phyloP scores from a whole-genome alignment of 1,140 invertebrate species.

The Campoletis sonorensis region DNA sequence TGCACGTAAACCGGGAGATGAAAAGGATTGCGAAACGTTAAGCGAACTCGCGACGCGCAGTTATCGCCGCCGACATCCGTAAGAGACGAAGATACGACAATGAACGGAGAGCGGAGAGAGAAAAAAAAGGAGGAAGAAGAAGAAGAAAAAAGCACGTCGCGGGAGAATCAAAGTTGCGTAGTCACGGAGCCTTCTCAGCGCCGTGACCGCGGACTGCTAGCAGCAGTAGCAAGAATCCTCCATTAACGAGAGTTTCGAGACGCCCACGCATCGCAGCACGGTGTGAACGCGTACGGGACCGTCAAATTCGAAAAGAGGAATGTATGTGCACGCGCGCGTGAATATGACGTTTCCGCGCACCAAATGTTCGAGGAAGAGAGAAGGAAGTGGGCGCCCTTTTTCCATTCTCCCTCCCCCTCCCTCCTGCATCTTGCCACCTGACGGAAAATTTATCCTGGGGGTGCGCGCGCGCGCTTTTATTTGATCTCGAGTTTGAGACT shows the following conservation, averaged over 20 bases:
- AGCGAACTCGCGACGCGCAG: not conserved
- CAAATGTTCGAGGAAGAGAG: not conserved
- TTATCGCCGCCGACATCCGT: not conserved
- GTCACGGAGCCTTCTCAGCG: conserved; percentile 59
- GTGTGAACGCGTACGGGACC: conserved; percentile 30
- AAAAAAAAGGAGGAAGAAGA: not conserved
- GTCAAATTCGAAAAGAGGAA: conserved; percentile 59
- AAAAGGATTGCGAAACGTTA: not conserved
- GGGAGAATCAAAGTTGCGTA: conserved; percentile 62
- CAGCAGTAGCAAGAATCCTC: conserved; percentile 56
- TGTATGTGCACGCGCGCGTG: conserved; percentile 25
- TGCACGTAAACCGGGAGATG: not conserved
- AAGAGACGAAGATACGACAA: not conserved
- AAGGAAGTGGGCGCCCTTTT: not conserved
- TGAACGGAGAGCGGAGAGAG: not conserved
- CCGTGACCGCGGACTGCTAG: conserved; percentile 46
- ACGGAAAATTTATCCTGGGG: no score
- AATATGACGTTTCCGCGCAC: not conserved
- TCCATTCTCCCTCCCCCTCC: no score
- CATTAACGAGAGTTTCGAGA: conserved; percentile 60
- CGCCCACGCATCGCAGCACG: conserved; percentile 59
- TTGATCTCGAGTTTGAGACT: no score
- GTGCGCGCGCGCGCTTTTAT: no score
- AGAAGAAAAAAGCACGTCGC: not conserved
- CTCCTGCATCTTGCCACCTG: no score